A percentile compares a stretch with the other conserved stretches of the same genome.
These are phyloP conservation scores for Parnassius glacialis DNA, from an alignment of 2,888 invertebrate genomes.

Conservation along the genomic window DNA sequence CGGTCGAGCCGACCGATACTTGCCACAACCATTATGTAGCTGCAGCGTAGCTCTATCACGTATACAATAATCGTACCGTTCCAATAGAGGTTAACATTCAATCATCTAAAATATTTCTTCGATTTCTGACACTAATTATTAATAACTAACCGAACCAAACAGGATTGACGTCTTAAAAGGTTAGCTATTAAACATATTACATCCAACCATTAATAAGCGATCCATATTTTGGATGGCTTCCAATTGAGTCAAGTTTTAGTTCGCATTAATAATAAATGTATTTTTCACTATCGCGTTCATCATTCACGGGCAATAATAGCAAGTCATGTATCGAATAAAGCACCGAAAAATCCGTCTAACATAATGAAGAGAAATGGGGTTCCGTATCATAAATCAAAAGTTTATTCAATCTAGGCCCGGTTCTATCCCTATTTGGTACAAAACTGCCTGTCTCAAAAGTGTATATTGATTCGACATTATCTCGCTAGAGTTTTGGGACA, in stretches of 20 bases:
- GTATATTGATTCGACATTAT: slow-evolving; percentile 9
- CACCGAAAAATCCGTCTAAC: slow-evolving; percentile 57
- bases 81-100: too few relatives aligned
- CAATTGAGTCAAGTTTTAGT: slow-evolving; percentile 25
- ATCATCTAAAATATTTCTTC: too few relatives aligned
- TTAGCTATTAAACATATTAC: slow-evolving; percentile 9
- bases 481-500: slow-evolving; percentile 1
- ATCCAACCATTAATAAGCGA: slow-evolving; percentile 15
- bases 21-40: too few relatives aligned
- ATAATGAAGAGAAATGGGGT: slow-evolving; percentile 66
- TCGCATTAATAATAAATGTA: slow-evolving; percentile 24
- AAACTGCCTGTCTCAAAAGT: slow-evolving; percentile 28
- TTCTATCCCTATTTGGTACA: slow-evolving; percentile 34
- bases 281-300: slow-evolving; percentile 34
- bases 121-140: too few relatives aligned
- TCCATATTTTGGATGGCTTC: slow-evolving; percentile 30
- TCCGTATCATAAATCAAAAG: slow-evolving; percentile 63
- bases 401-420: slow-evolving; percentile 54
- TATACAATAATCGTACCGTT: too few relatives aligned
- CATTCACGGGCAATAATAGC: slow-evolving; percentile 40
- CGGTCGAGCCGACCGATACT: too few relatives aligned
- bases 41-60: too few relatives aligned
- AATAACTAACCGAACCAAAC: not conserved
- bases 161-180: slow-evolving; percentile 20
- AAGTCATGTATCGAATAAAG: slow-evolving; percentile 58